Evolutionary conservation across 2,888 invertebrate genomes (phyloP).

Genomic region (Oligia latruncula): DNA sequence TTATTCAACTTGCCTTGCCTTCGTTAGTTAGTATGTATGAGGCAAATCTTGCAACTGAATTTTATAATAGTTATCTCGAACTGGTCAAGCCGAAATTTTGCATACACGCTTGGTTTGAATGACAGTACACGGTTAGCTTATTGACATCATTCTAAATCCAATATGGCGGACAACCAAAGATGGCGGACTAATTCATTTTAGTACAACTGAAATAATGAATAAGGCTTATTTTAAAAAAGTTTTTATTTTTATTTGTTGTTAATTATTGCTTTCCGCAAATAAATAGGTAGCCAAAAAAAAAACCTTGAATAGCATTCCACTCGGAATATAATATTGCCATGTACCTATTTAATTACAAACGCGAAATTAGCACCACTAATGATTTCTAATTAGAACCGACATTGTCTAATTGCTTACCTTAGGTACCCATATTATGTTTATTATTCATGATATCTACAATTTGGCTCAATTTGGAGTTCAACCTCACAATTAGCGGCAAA

Average conservation of each 20-base stretch:
- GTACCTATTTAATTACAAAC: constrained; percentile 21
- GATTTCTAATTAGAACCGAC: constrained; percentile 26
- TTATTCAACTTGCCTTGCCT: background rate
- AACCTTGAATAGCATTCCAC: background rate
- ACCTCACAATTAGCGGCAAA: constrained; percentile 9
- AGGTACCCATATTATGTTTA: constrained; percentile 27
- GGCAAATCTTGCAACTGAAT: background rate
- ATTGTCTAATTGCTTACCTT: constrained; percentile 37
- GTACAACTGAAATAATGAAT: background rate
- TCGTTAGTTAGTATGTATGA: background rate
- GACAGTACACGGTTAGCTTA: background rate
- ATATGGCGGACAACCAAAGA: background rate
- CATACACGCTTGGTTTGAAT: background rate
- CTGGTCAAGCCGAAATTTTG: background rate
- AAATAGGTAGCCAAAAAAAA: background rate
- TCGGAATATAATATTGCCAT: background rate
- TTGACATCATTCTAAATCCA: background rate
- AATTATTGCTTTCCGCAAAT: background rate
- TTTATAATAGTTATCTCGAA: background rate
- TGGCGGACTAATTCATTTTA: background rate
- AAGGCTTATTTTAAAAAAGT: background rate
- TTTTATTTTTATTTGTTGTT: background rate
- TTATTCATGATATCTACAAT: constrained; percentile 18
- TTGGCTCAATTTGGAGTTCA: constrained; percentile 7
- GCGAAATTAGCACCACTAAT: constrained; percentile 20